Evolutionary conservation across 2,113 vertebrate species (phyloP).

Genomic region (Miniopterus natalensis): DNA sequence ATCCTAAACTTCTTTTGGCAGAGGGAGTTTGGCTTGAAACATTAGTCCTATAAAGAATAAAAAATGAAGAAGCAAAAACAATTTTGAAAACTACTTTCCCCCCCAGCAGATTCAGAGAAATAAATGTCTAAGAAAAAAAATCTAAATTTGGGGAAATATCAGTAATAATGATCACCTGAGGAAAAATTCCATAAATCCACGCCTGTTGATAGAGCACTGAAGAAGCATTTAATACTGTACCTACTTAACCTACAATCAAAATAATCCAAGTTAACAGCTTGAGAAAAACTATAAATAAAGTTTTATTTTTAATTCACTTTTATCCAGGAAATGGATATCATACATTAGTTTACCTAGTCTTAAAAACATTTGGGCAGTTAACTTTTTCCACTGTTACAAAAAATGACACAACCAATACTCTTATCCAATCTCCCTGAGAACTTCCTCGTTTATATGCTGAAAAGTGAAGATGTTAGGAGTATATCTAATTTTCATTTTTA

Average conservation of each 20-base stretch:
- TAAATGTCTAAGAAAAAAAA: not conserved
- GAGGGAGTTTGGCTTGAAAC: slow-evolving; percentile 89
- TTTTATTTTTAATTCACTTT: slow-evolving; percentile 39
- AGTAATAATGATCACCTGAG: not conserved
- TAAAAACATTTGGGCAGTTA: slow-evolving; percentile 23
- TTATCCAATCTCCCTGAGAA: not conserved
- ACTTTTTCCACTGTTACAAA: slow-evolving; percentile 10
- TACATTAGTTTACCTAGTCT: slow-evolving; percentile 31
- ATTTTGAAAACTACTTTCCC: not conserved
- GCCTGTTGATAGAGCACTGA: not conserved
- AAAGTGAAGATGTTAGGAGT: slow-evolving; percentile 16
- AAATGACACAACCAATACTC: slow-evolving; percentile 13
- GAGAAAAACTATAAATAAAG: not conserved
- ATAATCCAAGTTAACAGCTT: slow-evolving; percentile 2
- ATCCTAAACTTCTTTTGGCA: slow-evolving; percentile 95
- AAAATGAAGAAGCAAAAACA: slow-evolving; percentile 15
- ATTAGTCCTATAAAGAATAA: slow-evolving; percentile 86
- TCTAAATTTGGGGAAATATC: slow-evolving; percentile 37
- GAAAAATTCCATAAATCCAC: not conserved
- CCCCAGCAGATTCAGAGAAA: not conserved
- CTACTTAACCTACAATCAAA: slow-evolving; percentile 17
- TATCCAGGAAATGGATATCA: not conserved
- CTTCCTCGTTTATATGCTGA: not conserved
- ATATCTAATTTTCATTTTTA: slow-evolving; percentile 38
- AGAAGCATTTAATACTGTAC: not conserved